Conservation (phyloP, 2,113 vertebrate species). For the Anolis sagrei region DNA sequence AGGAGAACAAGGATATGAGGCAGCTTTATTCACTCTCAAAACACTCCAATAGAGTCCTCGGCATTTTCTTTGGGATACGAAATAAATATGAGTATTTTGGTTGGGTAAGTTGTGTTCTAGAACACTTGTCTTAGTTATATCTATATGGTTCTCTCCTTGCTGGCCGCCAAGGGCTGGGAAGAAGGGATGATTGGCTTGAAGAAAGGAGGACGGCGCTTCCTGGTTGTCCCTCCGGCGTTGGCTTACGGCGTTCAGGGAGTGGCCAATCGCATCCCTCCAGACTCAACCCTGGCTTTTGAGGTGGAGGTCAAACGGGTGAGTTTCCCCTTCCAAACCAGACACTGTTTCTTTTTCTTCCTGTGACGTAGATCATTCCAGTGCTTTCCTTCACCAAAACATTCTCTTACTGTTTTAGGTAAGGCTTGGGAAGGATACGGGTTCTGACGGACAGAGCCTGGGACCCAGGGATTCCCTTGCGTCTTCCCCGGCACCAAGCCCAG, state of each 20-base stretch:
- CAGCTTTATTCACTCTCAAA: too few species aligned
- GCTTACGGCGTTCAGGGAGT: constrained; percentile 88
- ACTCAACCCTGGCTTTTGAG: constrained; percentile 88
- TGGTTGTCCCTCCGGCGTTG: constrained; percentile 85
- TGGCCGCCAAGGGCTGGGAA: constrained; percentile 88
- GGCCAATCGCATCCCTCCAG: constrained; percentile 81
- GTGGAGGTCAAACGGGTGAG: constrained; percentile 89
- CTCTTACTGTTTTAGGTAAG: constrained; percentile 79
- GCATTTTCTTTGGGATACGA: background rate
- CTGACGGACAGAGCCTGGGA: constrained; percentile 76
- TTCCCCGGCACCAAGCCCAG: constrained; percentile 84
- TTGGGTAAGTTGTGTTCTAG: background rate
- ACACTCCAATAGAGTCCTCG: too few species aligned
- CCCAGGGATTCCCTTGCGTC: constrained; percentile 84
- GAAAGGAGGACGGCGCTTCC: constrained; percentile 85
- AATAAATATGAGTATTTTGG: background rate
- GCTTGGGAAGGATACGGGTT: constrained; percentile 82
- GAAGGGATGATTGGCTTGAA: constrained; percentile 93
- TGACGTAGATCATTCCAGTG: too few species aligned
- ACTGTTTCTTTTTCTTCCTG: too few species aligned
- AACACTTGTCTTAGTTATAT: constrained; percentile 2
- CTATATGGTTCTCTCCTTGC: constrained; percentile 1
- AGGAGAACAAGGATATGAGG: too few species aligned
- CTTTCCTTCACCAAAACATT: background rate
- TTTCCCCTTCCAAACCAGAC: background rate